Percentiles rank a stretch among this genome's conserved stretches.
phyloP scores from a whole-genome alignment of 2,797 vertebrate species.

The Alosa sapidissima region DNA sequence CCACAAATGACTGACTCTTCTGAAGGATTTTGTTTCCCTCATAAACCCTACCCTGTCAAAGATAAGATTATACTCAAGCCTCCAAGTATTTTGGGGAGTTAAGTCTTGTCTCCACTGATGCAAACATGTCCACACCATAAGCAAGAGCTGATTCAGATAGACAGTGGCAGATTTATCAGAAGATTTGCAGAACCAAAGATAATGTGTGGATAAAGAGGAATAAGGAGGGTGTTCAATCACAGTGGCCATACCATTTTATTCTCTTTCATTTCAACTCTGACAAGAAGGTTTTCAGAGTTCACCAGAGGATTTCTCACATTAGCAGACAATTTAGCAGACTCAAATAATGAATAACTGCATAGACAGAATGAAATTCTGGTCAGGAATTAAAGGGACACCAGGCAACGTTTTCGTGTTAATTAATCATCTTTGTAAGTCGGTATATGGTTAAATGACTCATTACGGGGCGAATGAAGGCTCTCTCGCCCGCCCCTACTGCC shows the following conservation, averaged over 20 bases:
- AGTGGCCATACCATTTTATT: neutral
- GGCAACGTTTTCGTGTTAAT: too few species aligned
- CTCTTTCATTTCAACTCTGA: neutral
- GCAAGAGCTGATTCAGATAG: neutral
- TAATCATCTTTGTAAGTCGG: too few species aligned
- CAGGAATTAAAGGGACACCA: too few species aligned
- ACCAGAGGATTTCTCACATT: neutral
- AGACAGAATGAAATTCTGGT: neutral
- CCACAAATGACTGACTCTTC: neutral
- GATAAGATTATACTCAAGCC: constrained; percentile 1
- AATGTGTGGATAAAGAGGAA: neutral
- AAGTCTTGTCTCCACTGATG: neutral
- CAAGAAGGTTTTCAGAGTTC: neutral
- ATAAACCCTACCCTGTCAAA: neutral
- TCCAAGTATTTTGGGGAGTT: neutral
- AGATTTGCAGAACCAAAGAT: neutral
- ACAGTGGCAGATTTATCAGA: neutral
- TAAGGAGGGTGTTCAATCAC: neutral
- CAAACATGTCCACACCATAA: neutral
- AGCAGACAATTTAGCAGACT: too few species aligned
- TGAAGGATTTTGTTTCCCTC: neutral
- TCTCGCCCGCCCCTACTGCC: too few species aligned
- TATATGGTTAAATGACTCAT: too few species aligned
- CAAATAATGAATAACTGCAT: neutral
- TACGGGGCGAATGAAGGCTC: too few species aligned